These are phyloP conservation scores for Drosophila hydei DNA, from an alignment of 1,140 invertebrate genomes.

Conservation along the genomic window DNA sequence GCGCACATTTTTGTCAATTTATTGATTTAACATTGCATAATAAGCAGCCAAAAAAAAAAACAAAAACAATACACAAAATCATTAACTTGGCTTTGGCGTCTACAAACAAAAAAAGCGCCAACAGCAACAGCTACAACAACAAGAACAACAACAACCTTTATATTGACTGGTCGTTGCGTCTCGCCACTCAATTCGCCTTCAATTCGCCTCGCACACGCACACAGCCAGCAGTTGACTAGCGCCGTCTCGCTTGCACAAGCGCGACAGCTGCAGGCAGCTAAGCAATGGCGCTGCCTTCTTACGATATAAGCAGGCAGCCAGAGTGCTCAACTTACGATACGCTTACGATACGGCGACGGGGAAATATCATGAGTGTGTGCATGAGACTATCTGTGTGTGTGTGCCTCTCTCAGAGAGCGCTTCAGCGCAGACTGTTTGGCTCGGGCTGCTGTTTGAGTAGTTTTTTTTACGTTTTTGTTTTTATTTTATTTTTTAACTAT, in stretches of 20 bases:
- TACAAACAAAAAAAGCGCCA: slow-evolving; percentile 30
- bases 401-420: slow-evolving; percentile 29
- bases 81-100: slow-evolving; percentile 55
- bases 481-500: slow-evolving; percentile 70
- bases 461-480: slow-evolving; percentile 34
- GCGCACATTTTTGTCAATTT: slow-evolving; percentile 52
- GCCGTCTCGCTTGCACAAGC: slow-evolving; percentile 50
- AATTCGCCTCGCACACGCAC: slow-evolving; percentile 55
- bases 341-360: slow-evolving; percentile 55
- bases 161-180: slow-evolving; percentile 45
- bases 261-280: slow-evolving; percentile 41
- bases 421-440: slow-evolving; percentile 66
- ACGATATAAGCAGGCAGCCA: slow-evolving; percentile 66
- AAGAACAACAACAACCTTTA: slow-evolving; percentile 26
- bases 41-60: slow-evolving; percentile 17
- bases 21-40: slow-evolving; percentile 78
- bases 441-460: slow-evolving; percentile 49
- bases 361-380: slow-evolving; percentile 41
- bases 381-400: slow-evolving; percentile 21
- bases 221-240: slow-evolving; percentile 39
- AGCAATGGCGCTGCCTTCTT: slow-evolving; percentile 78
- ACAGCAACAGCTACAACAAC: slow-evolving; percentile 16
- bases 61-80: slow-evolving; percentile 47
- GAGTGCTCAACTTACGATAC: slow-evolving; percentile 67
- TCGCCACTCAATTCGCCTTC: slow-evolving; percentile 63